Base-by-base conservation (phyloP, 2,888 invertebrate genomes). In the Nomada ruficornis region DNA sequence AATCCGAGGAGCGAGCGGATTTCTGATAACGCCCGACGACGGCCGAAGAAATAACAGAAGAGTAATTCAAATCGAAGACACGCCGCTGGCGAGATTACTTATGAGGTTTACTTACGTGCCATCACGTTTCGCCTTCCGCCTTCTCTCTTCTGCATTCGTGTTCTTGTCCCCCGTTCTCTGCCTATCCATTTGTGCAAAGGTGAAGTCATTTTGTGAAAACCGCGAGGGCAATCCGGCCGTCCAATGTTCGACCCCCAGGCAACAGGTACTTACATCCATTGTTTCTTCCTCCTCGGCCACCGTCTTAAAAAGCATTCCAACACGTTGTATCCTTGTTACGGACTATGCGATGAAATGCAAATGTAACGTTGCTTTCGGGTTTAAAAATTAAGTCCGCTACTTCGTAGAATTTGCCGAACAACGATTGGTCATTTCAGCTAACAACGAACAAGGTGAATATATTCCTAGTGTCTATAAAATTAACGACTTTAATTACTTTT, bases 11-110 rank as follows among this genome's bases (percentile, higher is more conserved):
- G 87, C 85, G 86, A 87, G 84, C 85, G 84, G 87, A 84, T 84
- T 88, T 85, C 89, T 89, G 90, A 90, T 90, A 90, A 89, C 89
- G 89, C 87, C 81, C 85, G 84, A 81, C 86, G 88, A 89, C 89
- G 89, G 84, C 78, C 85, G 44, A 86, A 85, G 89, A 89, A 89
- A 88, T 89, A 89, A 89, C 86, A 89, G 88, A 83, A 81, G 88
- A 85, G 87, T 86, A 88, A 88, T 86, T 86, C 86, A 86, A 89
- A 89, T 88, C 86, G 86, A 89, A 88, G 82, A 89, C 84, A 72
- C 86, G 87, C 88, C 82, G 65, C 84, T 74, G 86, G 87, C 88
- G 75, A 87, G 87, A 88, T 88, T 88, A 88, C 86, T 88, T 88
- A 88, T 86, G 88, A 88, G 87, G 86, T 89, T 89, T 89, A 88